phyloP scores from a whole-genome alignment of 2,888 invertebrate species.

The Dicyrtoma fusca region DNA sequence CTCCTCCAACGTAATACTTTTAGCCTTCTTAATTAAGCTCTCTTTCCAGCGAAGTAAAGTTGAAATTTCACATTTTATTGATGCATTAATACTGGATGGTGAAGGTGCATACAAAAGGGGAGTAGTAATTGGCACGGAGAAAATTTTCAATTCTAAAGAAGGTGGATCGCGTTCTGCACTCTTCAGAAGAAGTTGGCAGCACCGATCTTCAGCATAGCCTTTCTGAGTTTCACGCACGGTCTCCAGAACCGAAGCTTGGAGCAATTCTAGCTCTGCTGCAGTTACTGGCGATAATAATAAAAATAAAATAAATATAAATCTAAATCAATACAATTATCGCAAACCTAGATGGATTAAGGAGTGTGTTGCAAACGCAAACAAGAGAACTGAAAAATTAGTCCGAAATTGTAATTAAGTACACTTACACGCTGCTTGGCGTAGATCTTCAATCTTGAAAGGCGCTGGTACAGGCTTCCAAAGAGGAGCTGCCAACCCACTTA shows the following conservation, averaged over 20 bases:
- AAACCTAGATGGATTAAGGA: too few species aligned
- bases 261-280: background rate
- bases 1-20: conserved; percentile 3
- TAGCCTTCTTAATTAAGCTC: background rate
- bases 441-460: conserved; percentile 20
- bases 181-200: conserved; percentile 25
- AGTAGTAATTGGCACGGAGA: too few species aligned
- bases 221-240: conserved; percentile 13
- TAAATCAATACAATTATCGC: too few species aligned
- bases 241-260: conserved; percentile 22
- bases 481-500: conserved; percentile 17
- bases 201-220: conserved; percentile 4
- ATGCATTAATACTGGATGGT: too few species aligned
- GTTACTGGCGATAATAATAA: background rate
- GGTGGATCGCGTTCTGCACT: too few species aligned
- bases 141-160: too few species aligned
- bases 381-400: too few species aligned
- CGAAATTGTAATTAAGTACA: background rate
- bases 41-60: conserved; percentile 19
- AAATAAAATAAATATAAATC: background rate
- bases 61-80: too few species aligned
- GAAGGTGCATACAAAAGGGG: too few species aligned
- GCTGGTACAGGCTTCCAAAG: background rate
- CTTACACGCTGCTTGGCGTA: conserved; percentile 16
- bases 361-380: too few species aligned